Percentiles rank a stretch among this genome's conserved stretches.
phyloP scores from a whole-genome alignment of 2,113 vertebrate species.

The Solea solea region DNA sequence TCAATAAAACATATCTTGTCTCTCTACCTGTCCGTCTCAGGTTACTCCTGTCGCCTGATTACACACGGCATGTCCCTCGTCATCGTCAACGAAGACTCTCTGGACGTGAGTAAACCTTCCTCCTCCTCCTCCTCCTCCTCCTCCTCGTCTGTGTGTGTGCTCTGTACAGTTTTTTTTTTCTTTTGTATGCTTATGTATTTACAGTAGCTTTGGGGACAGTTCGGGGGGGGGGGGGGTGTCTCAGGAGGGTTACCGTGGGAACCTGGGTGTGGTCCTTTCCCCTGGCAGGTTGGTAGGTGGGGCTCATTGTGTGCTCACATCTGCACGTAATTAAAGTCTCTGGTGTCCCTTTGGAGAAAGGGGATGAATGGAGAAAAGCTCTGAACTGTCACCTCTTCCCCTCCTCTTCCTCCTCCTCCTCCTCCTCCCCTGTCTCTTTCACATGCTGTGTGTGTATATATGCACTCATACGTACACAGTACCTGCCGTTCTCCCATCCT shows the following conservation, averaged over 20 bases:
- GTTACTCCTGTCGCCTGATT: slow-evolving; percentile 94
- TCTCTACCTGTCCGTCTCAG: slow-evolving; percentile 74
- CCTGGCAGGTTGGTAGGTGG: slow-evolving; percentile 67
- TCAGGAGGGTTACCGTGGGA: slow-evolving; percentile 69
- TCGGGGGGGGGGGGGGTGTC: slow-evolving; percentile 16
- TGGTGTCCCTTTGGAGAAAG: slow-evolving; percentile 75
- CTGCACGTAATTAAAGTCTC: slow-evolving; percentile 82
- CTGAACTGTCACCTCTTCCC: slow-evolving; percentile 33
- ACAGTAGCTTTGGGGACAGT: background rate
- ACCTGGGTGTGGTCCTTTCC: slow-evolving; percentile 62
- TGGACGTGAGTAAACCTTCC: slow-evolving; percentile 89
- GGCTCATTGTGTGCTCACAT: slow-evolving; percentile 78
- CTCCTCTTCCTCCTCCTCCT: background rate
- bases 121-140: background rate
- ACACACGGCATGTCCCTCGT: slow-evolving; percentile 98
- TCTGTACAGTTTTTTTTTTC: slow-evolving; percentile 8
- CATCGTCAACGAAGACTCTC: slow-evolving; percentile 94
- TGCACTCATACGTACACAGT: slow-evolving; percentile 10
- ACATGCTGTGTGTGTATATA: background rate
- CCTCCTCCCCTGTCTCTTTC: background rate
- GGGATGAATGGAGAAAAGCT: slow-evolving; percentile 68
- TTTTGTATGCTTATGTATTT: slow-evolving; percentile 20
- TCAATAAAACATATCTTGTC: slow-evolving; percentile 35
- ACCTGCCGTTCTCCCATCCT: background rate
- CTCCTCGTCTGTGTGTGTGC: background rate